Conservation (phyloP, 2,113 vertebrate species). For the Aix galericulata region DNA sequence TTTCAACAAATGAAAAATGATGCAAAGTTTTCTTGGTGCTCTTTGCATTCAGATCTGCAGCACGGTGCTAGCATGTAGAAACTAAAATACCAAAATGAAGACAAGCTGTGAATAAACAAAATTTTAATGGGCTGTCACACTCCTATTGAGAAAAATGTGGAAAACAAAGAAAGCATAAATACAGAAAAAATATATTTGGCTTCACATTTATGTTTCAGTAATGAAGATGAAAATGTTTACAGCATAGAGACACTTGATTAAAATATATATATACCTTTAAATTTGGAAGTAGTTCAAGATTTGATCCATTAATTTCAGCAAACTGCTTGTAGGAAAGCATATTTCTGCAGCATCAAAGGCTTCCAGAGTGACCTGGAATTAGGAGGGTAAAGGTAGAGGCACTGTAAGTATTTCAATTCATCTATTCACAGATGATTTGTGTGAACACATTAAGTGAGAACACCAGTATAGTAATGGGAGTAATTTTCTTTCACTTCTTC, state of each 20-base stretch:
- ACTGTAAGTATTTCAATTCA: conserved; percentile 5
- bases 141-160: background rate
- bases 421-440: background rate
- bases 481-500: conserved; percentile 23
- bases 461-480: background rate
- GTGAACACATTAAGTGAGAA: background rate
- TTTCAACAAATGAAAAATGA: background rate
- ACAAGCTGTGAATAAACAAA: background rate
- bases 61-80: background rate
- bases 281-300: background rate
- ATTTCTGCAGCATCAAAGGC: background rate
- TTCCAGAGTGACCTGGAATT: conserved; percentile 13
- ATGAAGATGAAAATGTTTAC: conserved; percentile 22
- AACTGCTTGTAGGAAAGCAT: background rate
- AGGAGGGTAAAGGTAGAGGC: background rate
- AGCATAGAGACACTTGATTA: background rate
- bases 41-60: background rate
- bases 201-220: background rate
- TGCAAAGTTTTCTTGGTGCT: background rate
- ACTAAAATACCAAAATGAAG: background rate
- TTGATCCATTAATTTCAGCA: background rate
- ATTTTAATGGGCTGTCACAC: background rate
- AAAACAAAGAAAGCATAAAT: background rate
- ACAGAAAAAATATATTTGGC: background rate
- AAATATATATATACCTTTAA: background rate